These are phyloP conservation scores for Coptodon bakossiorum DNA, from an alignment of 2,113 vertebrate genomes.

Conservation along the genomic window DNA sequence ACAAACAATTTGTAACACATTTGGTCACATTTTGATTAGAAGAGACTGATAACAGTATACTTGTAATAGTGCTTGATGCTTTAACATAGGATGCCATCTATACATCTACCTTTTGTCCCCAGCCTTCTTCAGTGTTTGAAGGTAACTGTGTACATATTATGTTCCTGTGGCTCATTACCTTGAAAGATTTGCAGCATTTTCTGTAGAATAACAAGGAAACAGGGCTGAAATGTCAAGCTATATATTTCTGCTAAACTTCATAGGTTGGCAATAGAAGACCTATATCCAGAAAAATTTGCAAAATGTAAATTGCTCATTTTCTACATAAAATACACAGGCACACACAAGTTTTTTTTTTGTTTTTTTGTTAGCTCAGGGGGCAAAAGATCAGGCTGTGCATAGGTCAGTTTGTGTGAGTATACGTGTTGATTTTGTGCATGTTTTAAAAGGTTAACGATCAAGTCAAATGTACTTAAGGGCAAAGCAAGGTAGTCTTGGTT, in stretches of 20 bases:
- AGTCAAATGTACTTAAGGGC: neutral
- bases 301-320: neutral
- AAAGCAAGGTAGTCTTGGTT: neutral
- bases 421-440: neutral
- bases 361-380: neutral
- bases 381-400: neutral
- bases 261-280: neutral
- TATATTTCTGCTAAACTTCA: neutral
- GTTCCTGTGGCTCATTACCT: neutral
- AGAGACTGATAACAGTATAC: neutral
- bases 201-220: neutral
- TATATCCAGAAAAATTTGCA: neutral
- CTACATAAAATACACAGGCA: neutral
- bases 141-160: neutral
- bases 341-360: neutral
- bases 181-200: neutral
- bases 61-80: neutral
- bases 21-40: neutral
- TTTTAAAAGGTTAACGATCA: slow-evolving; percentile 27
- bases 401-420: neutral
- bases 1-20: neutral
- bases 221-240: neutral
- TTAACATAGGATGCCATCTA: neutral
- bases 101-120: neutral
- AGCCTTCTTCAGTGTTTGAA: neutral